Percentiles rank a stretch among this genome's conserved stretches.
Conservation (phyloP, 1,140 invertebrate genomes). For the Orius insidiosus region DNA sequence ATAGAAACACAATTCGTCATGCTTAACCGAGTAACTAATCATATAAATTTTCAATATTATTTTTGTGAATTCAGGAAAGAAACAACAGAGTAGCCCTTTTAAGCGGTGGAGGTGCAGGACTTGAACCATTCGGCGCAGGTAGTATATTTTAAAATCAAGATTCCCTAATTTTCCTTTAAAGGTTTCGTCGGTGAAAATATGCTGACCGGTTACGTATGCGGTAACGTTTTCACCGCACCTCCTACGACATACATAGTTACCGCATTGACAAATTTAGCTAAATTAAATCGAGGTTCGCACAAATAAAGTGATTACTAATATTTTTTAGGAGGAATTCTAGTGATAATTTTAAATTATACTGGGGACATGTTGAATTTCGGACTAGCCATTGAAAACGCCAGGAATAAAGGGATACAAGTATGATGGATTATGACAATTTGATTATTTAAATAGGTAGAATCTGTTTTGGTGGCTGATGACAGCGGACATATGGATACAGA, state of each 20-base stretch:
- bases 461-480: conserved; percentile 49
- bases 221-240: conserved; percentile 64
- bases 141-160: no score
- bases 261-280: conserved; percentile 38
- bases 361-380: conserved; percentile 77
- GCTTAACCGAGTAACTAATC: conserved; percentile 22
- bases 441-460: conserved; percentile 18
- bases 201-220: conserved; percentile 54
- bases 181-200: conserved; percentile 64
- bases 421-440: conserved; percentile 15
- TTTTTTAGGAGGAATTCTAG: conserved; percentile 37
- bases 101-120: conserved; percentile 71
- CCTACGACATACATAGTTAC: conserved; percentile 47
- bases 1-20: conserved; percentile 39
- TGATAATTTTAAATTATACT: conserved; percentile 72
- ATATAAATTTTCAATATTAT: conserved; percentile 16
- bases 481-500: conserved; percentile 35
- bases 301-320: not conserved
- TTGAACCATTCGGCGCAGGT: conserved; percentile 67
- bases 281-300: conserved; percentile 9
- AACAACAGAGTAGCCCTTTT: conserved; percentile 46
- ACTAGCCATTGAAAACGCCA: conserved; percentile 55
- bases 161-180: conserved; percentile 23
- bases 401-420: conserved; percentile 41
- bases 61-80: conserved; percentile 33